These are phyloP conservation scores for Ophion slaviceki DNA, from an alignment of 2,888 invertebrate genomes.

Conservation along the genomic window DNA sequence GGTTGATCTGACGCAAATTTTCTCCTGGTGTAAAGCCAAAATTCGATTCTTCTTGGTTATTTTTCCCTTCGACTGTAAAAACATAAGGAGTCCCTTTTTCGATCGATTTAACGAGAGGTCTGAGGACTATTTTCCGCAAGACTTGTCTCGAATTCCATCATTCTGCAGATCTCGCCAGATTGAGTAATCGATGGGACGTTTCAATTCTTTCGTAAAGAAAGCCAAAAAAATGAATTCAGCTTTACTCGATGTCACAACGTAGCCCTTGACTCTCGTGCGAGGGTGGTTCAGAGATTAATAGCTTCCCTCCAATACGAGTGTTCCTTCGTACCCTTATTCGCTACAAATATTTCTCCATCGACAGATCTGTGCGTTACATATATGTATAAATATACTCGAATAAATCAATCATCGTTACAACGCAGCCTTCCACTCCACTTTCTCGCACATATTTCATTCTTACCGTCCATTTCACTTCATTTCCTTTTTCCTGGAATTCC, in stretches of 20 bases:
- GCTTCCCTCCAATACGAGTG: neutral
- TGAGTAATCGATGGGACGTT: slow-evolving; percentile 8
- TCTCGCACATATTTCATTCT: slow-evolving; percentile 54
- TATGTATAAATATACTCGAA: slow-evolving; percentile 14
- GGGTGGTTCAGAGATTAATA: slow-evolving; percentile 27
- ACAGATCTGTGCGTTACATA: slow-evolving; percentile 7
- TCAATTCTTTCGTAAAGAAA: slow-evolving; percentile 8
- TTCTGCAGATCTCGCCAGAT: neutral
- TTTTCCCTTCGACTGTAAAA: neutral
- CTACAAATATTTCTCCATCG: slow-evolving; percentile 55
- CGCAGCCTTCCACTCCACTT: slow-evolving; percentile 19
- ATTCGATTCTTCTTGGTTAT: neutral
- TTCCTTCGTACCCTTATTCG: slow-evolving; percentile 12
- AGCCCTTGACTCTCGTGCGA: neutral
- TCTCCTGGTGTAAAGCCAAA: too few species aligned
- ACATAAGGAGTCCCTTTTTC: neutral
- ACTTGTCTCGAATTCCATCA: neutral
- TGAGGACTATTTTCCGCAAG: neutral
- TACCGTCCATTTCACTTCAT: slow-evolving; percentile 53
- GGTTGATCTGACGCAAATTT: too few species aligned
- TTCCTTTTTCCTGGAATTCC: slow-evolving; percentile 22
- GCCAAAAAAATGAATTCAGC: neutral
- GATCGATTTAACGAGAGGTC: neutral
- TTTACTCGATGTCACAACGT: slow-evolving; percentile 16
- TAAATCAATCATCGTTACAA: slow-evolving; percentile 63